Evolutionary conservation across 2,888 invertebrate genomes (phyloP), one percentile per base, ranked within the genome.

Genomic region (Nomada fabriciana): DNA sequence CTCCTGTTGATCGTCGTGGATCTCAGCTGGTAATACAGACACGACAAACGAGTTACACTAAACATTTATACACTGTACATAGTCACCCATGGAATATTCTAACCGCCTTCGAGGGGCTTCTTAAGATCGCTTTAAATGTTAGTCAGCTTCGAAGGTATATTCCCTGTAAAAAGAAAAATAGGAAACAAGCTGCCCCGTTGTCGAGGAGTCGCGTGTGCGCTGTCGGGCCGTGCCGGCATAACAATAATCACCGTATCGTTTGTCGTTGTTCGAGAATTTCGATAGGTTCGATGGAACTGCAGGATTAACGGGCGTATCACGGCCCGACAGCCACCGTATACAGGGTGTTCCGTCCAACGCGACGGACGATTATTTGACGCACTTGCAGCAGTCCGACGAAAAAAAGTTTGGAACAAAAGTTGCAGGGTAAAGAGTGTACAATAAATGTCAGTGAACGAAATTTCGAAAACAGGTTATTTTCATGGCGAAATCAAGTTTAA

Each of bases 61-160:
- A 42, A 72, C 67, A 36, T 25, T 69, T 61, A 74, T 61, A 74
- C 80, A 87, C 80, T 86, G 84, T 87, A 85, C 68, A 87, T 86
- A 77, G 25, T 77, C 7, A 67, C 53, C 76, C 68, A 61, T 43
- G 47, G 60, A 83, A 69, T 77, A 84, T 80, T 64, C 64, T 82
- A 77, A 88, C 80, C 75, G 85, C 84, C 86, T 84, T 76, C 65
- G 73, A 86, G 83, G 77, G 78, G 87, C 87, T 88, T 88, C 65
- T 68, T 85, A 77, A 82, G 77, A 70, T 67, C 81, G 92, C 91
- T 92, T 91, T 90, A 87, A 86, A 69, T 91, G 91, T 91, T 91
- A 92, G 89, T 84, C 77, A 85, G 91, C 91, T 91, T 92, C 84
- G 85, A 86, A 61, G 76, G 74, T 60, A 75, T 60, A 75, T 75